Conservation (phyloP, 2,888 invertebrate genomes). For the Spatulosminthurus flaviceps region DNA sequence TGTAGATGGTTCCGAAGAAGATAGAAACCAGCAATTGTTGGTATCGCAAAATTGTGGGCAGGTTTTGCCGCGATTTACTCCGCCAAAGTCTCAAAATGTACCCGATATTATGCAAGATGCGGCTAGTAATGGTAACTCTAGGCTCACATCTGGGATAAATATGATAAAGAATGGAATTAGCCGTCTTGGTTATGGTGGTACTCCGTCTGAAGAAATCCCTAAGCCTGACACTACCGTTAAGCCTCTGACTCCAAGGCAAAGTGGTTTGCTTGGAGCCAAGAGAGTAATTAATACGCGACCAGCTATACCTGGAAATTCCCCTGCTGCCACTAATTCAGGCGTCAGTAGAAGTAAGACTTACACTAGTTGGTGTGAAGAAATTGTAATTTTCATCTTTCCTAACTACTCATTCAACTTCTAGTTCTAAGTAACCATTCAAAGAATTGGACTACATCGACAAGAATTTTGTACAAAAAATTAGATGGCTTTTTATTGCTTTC, state of each 20-base stretch:
- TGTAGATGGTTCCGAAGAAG: slow-evolving; percentile 24
- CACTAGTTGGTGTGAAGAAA: too few species aligned
- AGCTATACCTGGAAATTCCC: slow-evolving; percentile 1
- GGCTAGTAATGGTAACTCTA: slow-evolving; percentile 12
- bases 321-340: slow-evolving; percentile 12
- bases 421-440: too few species aligned
- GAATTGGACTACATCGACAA: too few species aligned
- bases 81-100: slow-evolving; percentile 1
- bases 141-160: slow-evolving; percentile 29
- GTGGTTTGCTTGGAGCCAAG: not conserved
- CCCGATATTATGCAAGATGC: not conserved
- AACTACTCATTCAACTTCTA: too few species aligned
- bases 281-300: slow-evolving; percentile 5
- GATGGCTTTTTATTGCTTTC: too few species aligned
- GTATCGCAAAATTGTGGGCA: not conserved
- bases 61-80: not conserved
- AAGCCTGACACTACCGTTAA: not conserved
- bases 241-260: not conserved
- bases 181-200: not conserved
- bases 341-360: slow-evolving; percentile 28
- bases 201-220: not conserved
- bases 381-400: too few species aligned
- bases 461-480: too few species aligned
- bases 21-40: slow-evolving; percentile 12
- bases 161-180: slow-evolving; percentile 24